Base-by-base conservation (phyloP, 2,113 vertebrate genomes). In the Calyptommatus sinebrachiatus region DNA sequence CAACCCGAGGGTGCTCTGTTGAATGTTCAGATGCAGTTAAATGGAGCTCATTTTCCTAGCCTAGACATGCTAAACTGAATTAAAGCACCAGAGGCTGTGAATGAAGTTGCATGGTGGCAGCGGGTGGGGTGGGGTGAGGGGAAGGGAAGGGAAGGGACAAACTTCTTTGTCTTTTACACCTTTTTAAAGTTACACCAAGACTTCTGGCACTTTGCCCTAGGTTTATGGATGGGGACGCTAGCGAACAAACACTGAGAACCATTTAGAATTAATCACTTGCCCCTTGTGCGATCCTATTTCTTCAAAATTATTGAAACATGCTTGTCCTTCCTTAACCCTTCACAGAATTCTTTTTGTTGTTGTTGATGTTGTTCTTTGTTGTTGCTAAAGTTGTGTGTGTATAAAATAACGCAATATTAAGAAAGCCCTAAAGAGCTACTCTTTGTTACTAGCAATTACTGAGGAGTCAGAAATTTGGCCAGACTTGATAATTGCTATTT, bases 371-470 rank as follows among this genome's bases (percentile, higher is more conserved):
- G 16, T 68, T 41, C 22, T 45, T 5, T 24, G 24, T 70, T 35
- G 35, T 41, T 41, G 35, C 5, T 41, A 2, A 41, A 41, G 35
- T 41, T 45, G 1, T 2, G 7, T 78, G 26, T 57, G 53, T 57
- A 16, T 57, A 14, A 83, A 65, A 35, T 0, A 1, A 12, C 14
- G 7, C 63, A 74, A 82, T 70, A 74, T 1, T 4, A 83, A 60
- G 63, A 78, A 75, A 92, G 35, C 62, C 48, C 76, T 78, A 16
- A 71, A 60, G 65, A 82, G 76, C 45, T 57, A 69, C 60, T 72
- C n/a, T 41, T 76, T 24, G n/a, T 20, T 63, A 50, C 46, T n/a
- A 29, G 68, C 24, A 50, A 65, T 8, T 41, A 65, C 28, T 57
- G 67, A 46, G 35, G 74, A 69, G 62, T 5, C 83, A 29, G 72